phyloP scores from a whole-genome alignment of 2,888 invertebrate species.

The Priocnemis perturbator region DNA sequence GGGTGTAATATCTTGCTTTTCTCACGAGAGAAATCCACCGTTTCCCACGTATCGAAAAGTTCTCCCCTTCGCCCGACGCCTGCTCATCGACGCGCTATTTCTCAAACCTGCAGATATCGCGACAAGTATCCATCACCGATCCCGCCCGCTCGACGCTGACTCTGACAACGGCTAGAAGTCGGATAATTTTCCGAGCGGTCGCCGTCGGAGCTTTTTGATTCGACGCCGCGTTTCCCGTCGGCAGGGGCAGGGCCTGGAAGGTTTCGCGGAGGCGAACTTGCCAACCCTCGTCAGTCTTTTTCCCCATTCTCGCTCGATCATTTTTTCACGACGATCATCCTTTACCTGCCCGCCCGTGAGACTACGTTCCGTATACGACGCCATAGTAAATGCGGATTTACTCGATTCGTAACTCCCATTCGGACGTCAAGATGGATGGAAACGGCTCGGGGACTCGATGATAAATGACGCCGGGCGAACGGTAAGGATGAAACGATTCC shows the following conservation, averaged over 20 bases:
- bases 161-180: neutral
- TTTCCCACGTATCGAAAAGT: no score
- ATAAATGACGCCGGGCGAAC: constrained; percentile 58
- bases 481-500: constrained; percentile 56
- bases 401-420: constrained; percentile 44
- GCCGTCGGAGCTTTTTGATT: constrained; percentile 10
- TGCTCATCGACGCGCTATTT: no score
- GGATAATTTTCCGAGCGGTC: constrained; percentile 10
- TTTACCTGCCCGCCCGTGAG: constrained; percentile 21
- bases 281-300: constrained; percentile 30
- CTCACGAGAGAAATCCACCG: no score
- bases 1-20: no score
- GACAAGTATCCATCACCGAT: no score
- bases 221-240: constrained; percentile 2
- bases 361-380: constrained; percentile 16
- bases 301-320: constrained; percentile 10
- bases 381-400: constrained; percentile 47
- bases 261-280: constrained; percentile 7
- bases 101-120: no score
- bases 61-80: no score
- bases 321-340: constrained; percentile 25
- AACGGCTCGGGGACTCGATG: constrained; percentile 50
- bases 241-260: constrained; percentile 4
- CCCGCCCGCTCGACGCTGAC: no score
- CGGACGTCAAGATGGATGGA: constrained; percentile 56